phyloP scores from a whole-genome alignment of 2,888 invertebrate species.

The Pycnomerus fuliginosus region DNA sequence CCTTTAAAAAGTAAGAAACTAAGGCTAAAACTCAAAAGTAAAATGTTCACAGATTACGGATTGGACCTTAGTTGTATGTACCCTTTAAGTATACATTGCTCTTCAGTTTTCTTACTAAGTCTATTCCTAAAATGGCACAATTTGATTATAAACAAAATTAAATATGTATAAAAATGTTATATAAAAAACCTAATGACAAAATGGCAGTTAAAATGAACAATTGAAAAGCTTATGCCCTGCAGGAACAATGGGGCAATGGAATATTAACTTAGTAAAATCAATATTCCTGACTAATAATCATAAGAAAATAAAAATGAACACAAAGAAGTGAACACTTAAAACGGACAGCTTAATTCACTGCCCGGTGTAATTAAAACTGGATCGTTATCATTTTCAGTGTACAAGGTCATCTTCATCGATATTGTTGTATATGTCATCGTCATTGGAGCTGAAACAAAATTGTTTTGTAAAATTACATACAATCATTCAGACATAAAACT shows the following conservation, averaged over 20 bases:
- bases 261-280: neutral
- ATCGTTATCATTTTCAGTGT: constrained; percentile 33
- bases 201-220: constrained; percentile 46
- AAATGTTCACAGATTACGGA: constrained; percentile 27
- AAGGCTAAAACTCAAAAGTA: constrained; percentile 19
- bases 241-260: constrained; percentile 2
- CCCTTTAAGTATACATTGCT: constrained; percentile 26
- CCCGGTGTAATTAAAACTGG: constrained; percentile 28
- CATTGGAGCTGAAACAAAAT: constrained; percentile 40
- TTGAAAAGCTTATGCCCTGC: constrained; percentile 38
- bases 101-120: constrained; percentile 24
- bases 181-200: constrained; percentile 46
- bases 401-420: constrained; percentile 37
- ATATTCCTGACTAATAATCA: constrained; percentile 7
- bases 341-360: constrained; percentile 23
- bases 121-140: constrained; percentile 51
- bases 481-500: neutral
- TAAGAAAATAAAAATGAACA: constrained; percentile 38
- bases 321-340: constrained; percentile 43
- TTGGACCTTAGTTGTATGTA: constrained; percentile 36
- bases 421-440: constrained; percentile 32
- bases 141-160: constrained; percentile 37
- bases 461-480: neutral
- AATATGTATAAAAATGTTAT: constrained; percentile 38
- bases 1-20: constrained; percentile 41